Conservation (phyloP, 2,888 invertebrate species). For the Hemaris fuciformis region DNA sequence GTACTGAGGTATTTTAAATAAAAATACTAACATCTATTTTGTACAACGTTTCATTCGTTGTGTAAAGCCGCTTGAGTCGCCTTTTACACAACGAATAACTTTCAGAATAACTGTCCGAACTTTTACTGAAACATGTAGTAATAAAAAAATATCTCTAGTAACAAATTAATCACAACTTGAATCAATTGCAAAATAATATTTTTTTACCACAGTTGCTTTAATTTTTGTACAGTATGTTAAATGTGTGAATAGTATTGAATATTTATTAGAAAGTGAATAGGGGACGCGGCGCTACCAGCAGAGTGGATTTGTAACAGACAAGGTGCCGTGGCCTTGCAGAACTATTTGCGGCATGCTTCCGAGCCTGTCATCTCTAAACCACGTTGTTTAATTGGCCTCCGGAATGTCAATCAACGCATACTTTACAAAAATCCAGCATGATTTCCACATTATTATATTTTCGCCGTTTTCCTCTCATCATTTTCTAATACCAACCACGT, state of each 20-base stretch:
- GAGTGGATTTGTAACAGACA: conserved; percentile 49
- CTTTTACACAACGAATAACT: not conserved
- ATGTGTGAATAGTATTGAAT: not conserved
- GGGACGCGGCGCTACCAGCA: conserved; percentile 36
- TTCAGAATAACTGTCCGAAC: not conserved
- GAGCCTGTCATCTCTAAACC: conserved; percentile 35
- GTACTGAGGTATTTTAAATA: conserved; percentile 4
- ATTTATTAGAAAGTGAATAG: conserved; percentile 1
- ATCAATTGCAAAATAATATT: not conserved
- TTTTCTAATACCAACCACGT: not conserved
- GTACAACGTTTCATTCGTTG: too few relatives aligned
- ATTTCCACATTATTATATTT: not conserved
- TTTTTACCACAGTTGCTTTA: not conserved
- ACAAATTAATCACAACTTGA: not conserved
- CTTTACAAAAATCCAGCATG: conserved; percentile 25
- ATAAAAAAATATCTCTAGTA: too few relatives aligned
- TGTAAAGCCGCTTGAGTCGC: not conserved
- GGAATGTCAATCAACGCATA: conserved; percentile 66
- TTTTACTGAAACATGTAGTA: not conserved
- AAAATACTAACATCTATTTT: not conserved
- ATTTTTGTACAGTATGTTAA: not conserved
- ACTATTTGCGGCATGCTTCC: conserved; percentile 66
- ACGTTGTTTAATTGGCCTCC: conserved; percentile 60
- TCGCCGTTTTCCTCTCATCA: not conserved
- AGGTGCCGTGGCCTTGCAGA: conserved; percentile 67